These are phyloP conservation scores for cat (Felis catus) DNA, from an alignment of 2,113 vertebrate genomes.

Conservation along the genomic window DNA sequence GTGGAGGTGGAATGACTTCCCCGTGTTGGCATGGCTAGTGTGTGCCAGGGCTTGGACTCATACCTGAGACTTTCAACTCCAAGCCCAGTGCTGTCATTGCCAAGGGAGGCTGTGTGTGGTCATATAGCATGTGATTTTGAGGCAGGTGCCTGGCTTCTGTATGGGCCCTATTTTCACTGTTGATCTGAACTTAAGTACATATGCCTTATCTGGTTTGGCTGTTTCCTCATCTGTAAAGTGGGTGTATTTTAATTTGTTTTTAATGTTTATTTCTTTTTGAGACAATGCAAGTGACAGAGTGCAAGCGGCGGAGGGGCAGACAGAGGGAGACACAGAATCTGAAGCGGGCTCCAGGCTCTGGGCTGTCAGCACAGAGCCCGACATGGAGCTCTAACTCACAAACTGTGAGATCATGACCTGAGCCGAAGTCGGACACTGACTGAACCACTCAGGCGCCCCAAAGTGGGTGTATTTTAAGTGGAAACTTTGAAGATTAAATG, in stretches of 20 bases:
- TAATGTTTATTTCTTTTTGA: too few relatives aligned
- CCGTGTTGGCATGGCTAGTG: accelerated
- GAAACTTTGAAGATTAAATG: background rate
- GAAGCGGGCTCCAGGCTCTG: too few relatives aligned
- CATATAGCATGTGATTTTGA: background rate
- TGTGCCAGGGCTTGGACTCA: background rate
- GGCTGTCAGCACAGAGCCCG: too few relatives aligned
- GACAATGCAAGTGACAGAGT: too few relatives aligned
- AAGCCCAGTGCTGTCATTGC: background rate
- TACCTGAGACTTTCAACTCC: background rate
- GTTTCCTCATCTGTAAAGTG: background rate
- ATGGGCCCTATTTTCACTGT: background rate
- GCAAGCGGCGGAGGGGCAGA: too few relatives aligned
- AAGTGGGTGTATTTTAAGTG: background rate
- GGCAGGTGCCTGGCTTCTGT: background rate
- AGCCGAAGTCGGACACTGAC: too few relatives aligned
- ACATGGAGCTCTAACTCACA: too few relatives aligned
- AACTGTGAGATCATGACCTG: too few relatives aligned
- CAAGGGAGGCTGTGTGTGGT: background rate
- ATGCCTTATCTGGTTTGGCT: background rate
- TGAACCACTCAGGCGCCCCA: too few relatives aligned
- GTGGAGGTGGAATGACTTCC: background rate
- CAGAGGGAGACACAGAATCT: too few relatives aligned
- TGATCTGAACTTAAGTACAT: background rate
- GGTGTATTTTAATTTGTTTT: background rate